phyloP scores from a whole-genome alignment of 64 coral and sea anemone species.

The Montipora efflorescens region DNA sequence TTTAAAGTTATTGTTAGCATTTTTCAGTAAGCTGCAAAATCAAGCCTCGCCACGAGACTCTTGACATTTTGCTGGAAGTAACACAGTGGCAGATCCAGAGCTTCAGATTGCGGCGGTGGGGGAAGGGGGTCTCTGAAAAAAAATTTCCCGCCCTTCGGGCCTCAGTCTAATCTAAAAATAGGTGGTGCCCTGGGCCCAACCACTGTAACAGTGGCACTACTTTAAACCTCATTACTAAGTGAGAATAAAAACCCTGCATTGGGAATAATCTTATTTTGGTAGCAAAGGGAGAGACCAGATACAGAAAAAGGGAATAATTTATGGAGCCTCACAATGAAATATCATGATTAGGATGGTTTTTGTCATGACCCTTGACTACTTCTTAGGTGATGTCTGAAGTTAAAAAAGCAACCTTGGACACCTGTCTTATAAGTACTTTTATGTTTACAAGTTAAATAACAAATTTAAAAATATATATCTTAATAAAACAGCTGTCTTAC shows the following conservation, averaged over 20 bases:
- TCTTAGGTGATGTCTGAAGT: slow-evolving; percentile 20
- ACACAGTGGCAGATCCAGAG: slow-evolving; percentile 30
- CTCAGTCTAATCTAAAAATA: slow-evolving; percentile 11
- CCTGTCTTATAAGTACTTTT: slow-evolving; percentile 13
- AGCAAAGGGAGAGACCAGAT: slow-evolving; percentile 19
- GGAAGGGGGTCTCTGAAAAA: slow-evolving; percentile 7
- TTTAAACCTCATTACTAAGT: slow-evolving; percentile 22
- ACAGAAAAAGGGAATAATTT: slow-evolving; percentile 28
- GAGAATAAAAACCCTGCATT: slow-evolving; percentile 26
- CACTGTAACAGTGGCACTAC: slow-evolving; percentile 25
- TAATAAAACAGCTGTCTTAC: slow-evolving; percentile 28
- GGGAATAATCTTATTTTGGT: slow-evolving; percentile 29
- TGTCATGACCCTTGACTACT: slow-evolving; percentile 13
- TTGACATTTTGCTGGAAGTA: slow-evolving; percentile 22
- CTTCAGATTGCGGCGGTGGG: background rate
- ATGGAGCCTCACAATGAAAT: slow-evolving; percentile 25
- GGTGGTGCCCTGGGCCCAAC: slow-evolving; percentile 2
- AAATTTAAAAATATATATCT: slow-evolving; percentile 2
- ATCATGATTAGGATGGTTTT: slow-evolving; percentile 24
- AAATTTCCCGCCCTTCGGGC: slow-evolving; percentile 2
- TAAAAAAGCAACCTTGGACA: slow-evolving; percentile 31
- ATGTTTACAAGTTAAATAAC: slow-evolving; percentile 24
- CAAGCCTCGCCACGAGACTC: slow-evolving; percentile 16
- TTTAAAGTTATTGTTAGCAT: slow-evolving; percentile 20
- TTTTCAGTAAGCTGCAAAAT: slow-evolving; percentile 29